phyloP scores from a whole-genome alignment of 1,140 invertebrate genomes.

The Dendroctonus valens region DNA sequence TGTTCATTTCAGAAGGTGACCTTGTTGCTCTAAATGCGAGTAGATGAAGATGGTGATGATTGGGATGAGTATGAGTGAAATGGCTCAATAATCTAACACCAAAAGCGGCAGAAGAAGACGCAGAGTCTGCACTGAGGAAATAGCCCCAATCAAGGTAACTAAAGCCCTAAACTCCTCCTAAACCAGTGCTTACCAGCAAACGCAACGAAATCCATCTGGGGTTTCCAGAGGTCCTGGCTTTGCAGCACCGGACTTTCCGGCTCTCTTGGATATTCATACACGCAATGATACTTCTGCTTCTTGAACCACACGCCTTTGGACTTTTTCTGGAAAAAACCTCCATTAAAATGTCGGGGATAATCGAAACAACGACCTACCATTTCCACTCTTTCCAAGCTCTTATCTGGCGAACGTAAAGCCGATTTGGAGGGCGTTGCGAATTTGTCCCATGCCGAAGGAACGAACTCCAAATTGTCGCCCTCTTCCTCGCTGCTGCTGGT shows the following conservation, averaged over 20 bases:
- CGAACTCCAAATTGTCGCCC: constrained; percentile 59
- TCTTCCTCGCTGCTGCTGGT: constrained; percentile 56
- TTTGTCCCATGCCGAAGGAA: constrained; percentile 62
- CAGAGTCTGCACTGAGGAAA: no score
- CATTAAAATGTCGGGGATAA: background rate
- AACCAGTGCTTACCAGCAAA: constrained; percentile 45
- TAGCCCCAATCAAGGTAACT: no score
- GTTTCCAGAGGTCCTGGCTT: constrained; percentile 47
- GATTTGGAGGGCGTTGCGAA: constrained; percentile 58
- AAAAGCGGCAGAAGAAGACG: no score
- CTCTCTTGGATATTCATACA: constrained; percentile 79
- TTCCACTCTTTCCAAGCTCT: constrained; percentile 45
- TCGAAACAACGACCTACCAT: constrained; percentile 33
- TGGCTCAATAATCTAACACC: no score
- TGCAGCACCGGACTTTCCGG: constrained; percentile 47
- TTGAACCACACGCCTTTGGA: constrained; percentile 70
- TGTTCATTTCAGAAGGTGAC: no score
- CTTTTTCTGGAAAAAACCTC: constrained; percentile 49
- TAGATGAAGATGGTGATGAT: no score
- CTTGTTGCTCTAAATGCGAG: no score
- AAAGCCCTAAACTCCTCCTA: background rate
- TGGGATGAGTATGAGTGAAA: no score
- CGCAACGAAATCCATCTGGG: constrained; percentile 44
- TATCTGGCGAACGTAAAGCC: constrained; percentile 57
- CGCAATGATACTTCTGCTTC: constrained; percentile 76